Evolutionary conservation across 1,140 invertebrate species (phyloP), one percentile per base, ranked within the genome.

Genomic region (Nebria ingens): DNA sequence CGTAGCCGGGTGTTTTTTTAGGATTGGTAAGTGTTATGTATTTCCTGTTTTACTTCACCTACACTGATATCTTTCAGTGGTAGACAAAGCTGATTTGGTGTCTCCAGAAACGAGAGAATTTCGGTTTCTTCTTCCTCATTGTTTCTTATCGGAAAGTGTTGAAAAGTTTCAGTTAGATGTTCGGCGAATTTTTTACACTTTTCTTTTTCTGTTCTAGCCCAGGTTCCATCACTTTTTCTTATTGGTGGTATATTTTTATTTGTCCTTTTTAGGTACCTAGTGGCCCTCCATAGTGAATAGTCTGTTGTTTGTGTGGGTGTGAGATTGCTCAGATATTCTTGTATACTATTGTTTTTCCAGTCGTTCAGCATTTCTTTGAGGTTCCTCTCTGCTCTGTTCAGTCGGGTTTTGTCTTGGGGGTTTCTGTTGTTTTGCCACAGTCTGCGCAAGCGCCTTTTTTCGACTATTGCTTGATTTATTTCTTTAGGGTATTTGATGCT

Each of bases 231-330:
- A 17, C n/a, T 15, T 56, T n/a, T 13, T 21, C 55, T 6, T 49
- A 34, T 34, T 34, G 25, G 25, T 34, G 25, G 25, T 34, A 34
- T 34, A 6, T 15, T 2, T 52, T 58, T 12, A 52, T 55, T 40
- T 17, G 56, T 56, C 34, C 59, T 51, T 17, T 57, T 54, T 22
- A 55, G 20, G 13, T 55, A n/a, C 21, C 55, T 60, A 21, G 56
- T 53, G 2, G 52, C 21, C 57, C 56, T 60, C 42, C 17, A 45
- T 9, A 59, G 17, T 1, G 58, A 60, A 25, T 62, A 57, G 38
- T 61, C 40, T 12, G 53, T 52, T 13, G 21, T 25, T n/a, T 17
- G 17, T 19, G 40, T 56, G 15, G 51, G 21, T 17, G 52, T 40
- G 22, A 56, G 55, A 51, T 56, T 15, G 25, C 20, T n/a, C n/a